Percentiles rank a stretch among this genome's conserved stretches.
Conservation (phyloP, 2,113 vertebrate genomes). For the Pseudorhombus dupliciocellatus region DNA sequence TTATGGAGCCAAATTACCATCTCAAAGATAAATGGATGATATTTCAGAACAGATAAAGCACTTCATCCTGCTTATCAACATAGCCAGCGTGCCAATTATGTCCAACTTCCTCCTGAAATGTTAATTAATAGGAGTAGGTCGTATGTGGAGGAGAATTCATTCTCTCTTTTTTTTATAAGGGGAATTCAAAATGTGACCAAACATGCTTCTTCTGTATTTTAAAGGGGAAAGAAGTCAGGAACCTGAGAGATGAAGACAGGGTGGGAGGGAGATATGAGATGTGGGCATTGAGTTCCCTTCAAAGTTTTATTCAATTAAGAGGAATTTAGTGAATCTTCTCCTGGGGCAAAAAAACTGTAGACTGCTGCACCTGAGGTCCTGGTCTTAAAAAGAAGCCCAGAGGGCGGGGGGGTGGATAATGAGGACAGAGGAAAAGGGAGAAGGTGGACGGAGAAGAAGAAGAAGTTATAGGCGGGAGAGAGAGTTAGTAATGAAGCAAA, state of each 20-base stretch:
- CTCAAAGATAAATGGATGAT: conserved; percentile 46
- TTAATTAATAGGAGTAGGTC: conserved; percentile 40
- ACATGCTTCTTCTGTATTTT: conserved; percentile 25
- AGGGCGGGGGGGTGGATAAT: conserved; percentile 15
- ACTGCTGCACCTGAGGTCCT: conserved; percentile 24
- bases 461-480: background rate
- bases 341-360: conserved; percentile 4
- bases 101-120: conserved; percentile 21
- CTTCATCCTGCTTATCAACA: conserved; percentile 45
- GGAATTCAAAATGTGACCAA: background rate
- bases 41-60: conserved; percentile 19
- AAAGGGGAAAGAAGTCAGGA: background rate
- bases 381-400: conserved; percentile 8
- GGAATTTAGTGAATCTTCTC: conserved; percentile 30
- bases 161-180: conserved; percentile 28
- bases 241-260: conserved; percentile 4
- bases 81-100: conserved; percentile 21
- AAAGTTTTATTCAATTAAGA: conserved; percentile 37
- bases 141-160: conserved; percentile 28
- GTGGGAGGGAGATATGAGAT: background rate
- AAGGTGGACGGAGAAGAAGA: background rate
- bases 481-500: no score
- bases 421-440: background rate
- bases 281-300: conserved; percentile 16
- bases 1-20: conserved; percentile 46